Evolutionary conservation across 2,888 invertebrate species (phyloP).

Genomic region (Drosophila parthenogenetica): DNA sequence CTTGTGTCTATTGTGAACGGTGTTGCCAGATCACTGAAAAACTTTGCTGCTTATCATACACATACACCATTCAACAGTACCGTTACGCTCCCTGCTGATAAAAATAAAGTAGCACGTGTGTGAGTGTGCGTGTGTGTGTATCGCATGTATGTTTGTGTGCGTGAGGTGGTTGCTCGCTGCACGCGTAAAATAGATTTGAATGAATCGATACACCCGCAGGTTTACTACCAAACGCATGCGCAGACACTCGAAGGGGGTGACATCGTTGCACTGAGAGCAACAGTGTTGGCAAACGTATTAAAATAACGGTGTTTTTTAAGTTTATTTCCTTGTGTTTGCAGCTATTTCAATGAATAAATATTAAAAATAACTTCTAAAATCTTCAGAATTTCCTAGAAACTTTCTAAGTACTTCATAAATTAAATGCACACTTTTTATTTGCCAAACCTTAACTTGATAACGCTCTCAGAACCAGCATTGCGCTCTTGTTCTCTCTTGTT

Average conservation of each 20-base stretch:
- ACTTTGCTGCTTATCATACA: conserved; percentile 10
- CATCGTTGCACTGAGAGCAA: conserved; percentile 15
- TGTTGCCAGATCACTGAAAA: conserved; percentile 56
- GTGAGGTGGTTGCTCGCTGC: conserved; percentile 46
- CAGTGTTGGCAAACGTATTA: conserved; percentile 59
- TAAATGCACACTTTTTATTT: neutral
- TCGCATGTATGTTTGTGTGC: conserved; percentile 12
- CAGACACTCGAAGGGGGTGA: conserved; percentile 11
- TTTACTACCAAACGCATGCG: conserved; percentile 60
- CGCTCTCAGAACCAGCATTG: neutral
- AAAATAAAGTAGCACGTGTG: conserved; percentile 29
- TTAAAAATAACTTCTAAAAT: neutral
- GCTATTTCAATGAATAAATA: no score
- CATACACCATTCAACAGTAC: conserved; percentile 19
- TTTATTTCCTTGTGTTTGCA: neutral
- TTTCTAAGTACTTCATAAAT: no score
- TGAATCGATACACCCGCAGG: conserved; percentile 72
- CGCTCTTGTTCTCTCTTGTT: conserved; percentile 1
- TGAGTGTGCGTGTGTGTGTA: conserved; percentile 1
- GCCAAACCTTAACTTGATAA: neutral
- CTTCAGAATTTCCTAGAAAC: no score
- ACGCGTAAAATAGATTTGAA: conserved; percentile 53
- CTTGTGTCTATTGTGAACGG: conserved; percentile 12
- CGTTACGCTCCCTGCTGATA: conserved; percentile 35
- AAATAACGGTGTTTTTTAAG: conserved; percentile 41